These are phyloP conservation scores for Chionoecetes opilio DNA, from an alignment of 1,140 invertebrate species.

Conservation along the genomic window DNA sequence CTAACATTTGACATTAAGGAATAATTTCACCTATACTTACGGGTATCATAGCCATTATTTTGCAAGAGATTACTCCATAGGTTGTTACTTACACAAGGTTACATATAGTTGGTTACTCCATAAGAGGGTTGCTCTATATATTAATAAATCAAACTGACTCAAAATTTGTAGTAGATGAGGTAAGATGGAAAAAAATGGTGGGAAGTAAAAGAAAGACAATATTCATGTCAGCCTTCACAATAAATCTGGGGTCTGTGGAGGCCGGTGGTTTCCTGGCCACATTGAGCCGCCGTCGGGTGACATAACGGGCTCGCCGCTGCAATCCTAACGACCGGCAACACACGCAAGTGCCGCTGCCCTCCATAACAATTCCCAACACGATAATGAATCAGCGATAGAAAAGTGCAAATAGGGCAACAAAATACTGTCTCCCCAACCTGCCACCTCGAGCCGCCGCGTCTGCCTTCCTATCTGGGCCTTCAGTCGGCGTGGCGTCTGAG, in stretches of 20 bases:
- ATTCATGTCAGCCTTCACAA: neutral
- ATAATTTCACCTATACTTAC: neutral
- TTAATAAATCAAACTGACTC: neutral
- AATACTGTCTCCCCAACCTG: slow-evolving; percentile 1
- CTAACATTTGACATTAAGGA: neutral
- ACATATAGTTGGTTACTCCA: no score
- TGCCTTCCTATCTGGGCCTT: neutral
- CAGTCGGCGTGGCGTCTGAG: slow-evolving; percentile 41
- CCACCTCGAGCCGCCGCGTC: neutral
- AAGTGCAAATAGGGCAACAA: slow-evolving; percentile 44
- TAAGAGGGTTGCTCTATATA: neutral
- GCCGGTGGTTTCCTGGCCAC: neutral
- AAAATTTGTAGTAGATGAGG: neutral
- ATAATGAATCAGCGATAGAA: slow-evolving; percentile 56
- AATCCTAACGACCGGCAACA: slow-evolving; percentile 41
- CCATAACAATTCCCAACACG: slow-evolving; percentile 35
- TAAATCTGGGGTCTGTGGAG: slow-evolving; percentile 34
- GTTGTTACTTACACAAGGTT: no score
- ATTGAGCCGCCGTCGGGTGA: neutral
- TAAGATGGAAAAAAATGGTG: neutral
- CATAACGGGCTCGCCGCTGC: slow-evolving; percentile 6
- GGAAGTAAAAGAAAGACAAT: slow-evolving; percentile 34
- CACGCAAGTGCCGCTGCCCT: slow-evolving; percentile 40
- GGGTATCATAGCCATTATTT: no score
- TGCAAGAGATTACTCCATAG: no score